phyloP scores from a whole-genome alignment of 2,113 vertebrate species.

The Amazona guildingii region DNA sequence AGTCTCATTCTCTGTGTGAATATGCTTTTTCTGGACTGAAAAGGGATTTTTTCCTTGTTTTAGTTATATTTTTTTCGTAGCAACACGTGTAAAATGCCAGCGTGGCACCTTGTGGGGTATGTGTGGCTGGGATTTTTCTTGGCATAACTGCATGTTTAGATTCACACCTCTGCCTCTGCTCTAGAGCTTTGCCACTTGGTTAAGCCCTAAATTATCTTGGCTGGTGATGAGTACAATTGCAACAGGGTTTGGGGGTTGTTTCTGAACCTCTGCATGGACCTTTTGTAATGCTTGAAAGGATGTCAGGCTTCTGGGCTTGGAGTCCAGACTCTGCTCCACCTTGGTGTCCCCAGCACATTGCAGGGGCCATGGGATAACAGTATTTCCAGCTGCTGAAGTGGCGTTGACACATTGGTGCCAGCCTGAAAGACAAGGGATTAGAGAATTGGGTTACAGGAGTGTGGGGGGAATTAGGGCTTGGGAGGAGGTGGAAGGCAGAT shows the following conservation, averaged over 20 bases:
- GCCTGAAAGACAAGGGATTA: neutral
- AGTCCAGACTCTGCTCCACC: neutral
- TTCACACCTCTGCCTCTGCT: slow-evolving; percentile 32
- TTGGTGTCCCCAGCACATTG: neutral
- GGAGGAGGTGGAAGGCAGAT: slow-evolving; percentile 52
- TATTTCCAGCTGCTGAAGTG: neutral
- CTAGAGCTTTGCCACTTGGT: neutral
- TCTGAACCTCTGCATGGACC: neutral
- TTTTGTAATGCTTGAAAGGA: neutral
- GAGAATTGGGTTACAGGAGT: neutral
- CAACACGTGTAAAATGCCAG: neutral
- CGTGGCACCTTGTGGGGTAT: neutral
- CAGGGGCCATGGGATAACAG: neutral
- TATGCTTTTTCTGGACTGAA: neutral
- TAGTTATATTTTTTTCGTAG: neutral
- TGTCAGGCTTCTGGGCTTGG: neutral
- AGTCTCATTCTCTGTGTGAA: neutral
- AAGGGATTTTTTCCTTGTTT: neutral
- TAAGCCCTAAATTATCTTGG: neutral
- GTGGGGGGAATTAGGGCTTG: slow-evolving; percentile 3
- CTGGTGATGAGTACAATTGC: neutral
- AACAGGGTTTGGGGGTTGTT: neutral
- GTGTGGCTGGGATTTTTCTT: neutral
- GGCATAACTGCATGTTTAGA: neutral
- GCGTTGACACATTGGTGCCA: neutral